phyloP scores from a whole-genome alignment of 2,113 vertebrate species.

The Pholis gunnellus region DNA sequence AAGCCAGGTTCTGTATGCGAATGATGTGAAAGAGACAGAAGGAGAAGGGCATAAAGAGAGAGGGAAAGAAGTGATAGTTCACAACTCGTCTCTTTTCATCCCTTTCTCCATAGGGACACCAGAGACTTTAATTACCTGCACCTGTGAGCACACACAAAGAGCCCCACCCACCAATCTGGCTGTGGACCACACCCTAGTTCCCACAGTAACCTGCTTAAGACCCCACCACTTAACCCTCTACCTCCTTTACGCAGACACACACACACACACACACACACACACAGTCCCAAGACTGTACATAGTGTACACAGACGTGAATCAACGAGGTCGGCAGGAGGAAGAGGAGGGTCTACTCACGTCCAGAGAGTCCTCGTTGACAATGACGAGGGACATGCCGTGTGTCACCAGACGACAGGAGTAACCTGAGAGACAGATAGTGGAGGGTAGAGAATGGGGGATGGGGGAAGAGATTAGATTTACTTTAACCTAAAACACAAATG shows the following conservation, averaged over 20 bases:
- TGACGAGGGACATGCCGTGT: slow-evolving; percentile 97
- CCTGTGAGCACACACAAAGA: slow-evolving; percentile 82
- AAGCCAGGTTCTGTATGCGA: slow-evolving; percentile 14
- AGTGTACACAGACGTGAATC: background rate
- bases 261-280: background rate
- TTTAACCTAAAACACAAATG: slow-evolving; percentile 47
- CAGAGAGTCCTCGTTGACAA: slow-evolving; percentile 96
- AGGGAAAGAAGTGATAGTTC: slow-evolving; percentile 40
- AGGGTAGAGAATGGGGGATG: slow-evolving; percentile 18
- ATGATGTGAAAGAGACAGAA: background rate
- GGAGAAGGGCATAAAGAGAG: background rate
- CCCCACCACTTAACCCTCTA: slow-evolving; percentile 33
- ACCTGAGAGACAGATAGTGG: slow-evolving; percentile 82
- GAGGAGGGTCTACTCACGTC: slow-evolving; percentile 89
- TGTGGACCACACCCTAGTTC: slow-evolving; percentile 73
- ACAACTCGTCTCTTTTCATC: slow-evolving; percentile 72
- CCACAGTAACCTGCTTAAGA: slow-evolving; percentile 69
- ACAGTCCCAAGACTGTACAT: background rate
- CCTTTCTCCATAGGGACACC: slow-evolving; percentile 77
- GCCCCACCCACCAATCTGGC: slow-evolving; percentile 73
- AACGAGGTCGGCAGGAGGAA: background rate
- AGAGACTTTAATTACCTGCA: slow-evolving; percentile 84
- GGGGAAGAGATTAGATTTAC: slow-evolving; percentile 44
- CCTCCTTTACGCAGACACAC: slow-evolving; percentile 6
- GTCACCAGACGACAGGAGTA: slow-evolving; percentile 96